A percentile compares a stretch with the other conserved stretches of the same genome.
These are phyloP conservation scores for Drosophila kambysellisi DNA, from an alignment of 2,888 invertebrate species.

Conservation along the genomic window DNA sequence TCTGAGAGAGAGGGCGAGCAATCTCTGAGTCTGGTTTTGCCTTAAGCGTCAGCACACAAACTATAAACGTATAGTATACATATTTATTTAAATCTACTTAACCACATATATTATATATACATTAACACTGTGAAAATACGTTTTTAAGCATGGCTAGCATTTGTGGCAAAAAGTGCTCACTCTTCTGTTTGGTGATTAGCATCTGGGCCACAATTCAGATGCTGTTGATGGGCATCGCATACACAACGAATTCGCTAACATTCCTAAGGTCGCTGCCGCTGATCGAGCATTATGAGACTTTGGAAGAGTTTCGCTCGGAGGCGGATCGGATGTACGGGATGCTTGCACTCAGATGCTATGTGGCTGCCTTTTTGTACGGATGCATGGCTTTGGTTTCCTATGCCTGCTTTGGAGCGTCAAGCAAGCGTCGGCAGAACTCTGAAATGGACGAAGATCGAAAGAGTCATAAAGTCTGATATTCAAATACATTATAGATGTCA, in stretches of 20 bases:
- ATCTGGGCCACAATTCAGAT: conserved; percentile 61
- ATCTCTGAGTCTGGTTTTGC: conserved; percentile 12
- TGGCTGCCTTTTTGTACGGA: conserved; percentile 33
- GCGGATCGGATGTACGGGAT: conserved; percentile 26
- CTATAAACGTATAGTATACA: background rate
- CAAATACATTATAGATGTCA: conserved; percentile 4
- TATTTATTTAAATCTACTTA: background rate
- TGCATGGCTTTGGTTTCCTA: conserved; percentile 19
- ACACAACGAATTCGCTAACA: conserved; percentile 20
- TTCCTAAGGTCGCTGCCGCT: conserved; percentile 34
- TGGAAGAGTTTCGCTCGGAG: conserved; percentile 24
- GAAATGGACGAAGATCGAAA: background rate
- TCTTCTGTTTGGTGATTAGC: conserved; percentile 55
- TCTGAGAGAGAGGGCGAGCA: background rate
- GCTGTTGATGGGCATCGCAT: conserved; percentile 50
- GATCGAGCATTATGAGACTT: fast-evolving
- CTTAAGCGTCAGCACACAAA: conserved; percentile 20
- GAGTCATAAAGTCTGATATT: background rate
- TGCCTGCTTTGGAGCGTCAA: conserved; percentile 1
- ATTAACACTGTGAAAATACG: conserved; percentile 3
- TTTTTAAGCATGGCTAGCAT: conserved; percentile 18
- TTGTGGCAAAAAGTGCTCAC: conserved; percentile 47
- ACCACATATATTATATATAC: background rate
- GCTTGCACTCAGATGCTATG: conserved; percentile 48
- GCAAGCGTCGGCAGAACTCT: background rate